These are phyloP conservation scores for Cephus pygmeus DNA, from an alignment of 2,888 invertebrate species.

Conservation along the genomic window DNA sequence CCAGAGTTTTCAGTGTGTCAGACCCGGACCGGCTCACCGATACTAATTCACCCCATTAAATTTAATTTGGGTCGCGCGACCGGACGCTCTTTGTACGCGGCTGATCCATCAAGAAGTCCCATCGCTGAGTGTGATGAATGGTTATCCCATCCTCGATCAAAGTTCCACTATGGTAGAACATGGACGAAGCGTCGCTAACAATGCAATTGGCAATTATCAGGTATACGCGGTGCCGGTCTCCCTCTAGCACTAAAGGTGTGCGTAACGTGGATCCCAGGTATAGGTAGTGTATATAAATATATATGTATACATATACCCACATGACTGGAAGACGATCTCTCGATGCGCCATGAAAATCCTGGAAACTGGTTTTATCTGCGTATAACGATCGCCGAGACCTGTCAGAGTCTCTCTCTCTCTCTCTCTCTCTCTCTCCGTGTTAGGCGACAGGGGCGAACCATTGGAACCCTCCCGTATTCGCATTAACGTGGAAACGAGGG, in stretches of 20 bases:
- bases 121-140: background rate
- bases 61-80: constrained; percentile 52
- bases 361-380: background rate
- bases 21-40: constrained; percentile 31
- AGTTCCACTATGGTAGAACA: background rate
- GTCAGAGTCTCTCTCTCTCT: background rate
- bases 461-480: background rate
- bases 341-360: background rate
- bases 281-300: background rate
- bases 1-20: constrained; percentile 21
- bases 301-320: background rate
- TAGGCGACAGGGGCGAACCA: background rate
- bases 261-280: background rate
- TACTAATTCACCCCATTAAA: constrained; percentile 62
- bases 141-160: background rate
- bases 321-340: background rate
- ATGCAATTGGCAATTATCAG: background rate
- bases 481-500: background rate
- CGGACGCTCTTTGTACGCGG: constrained; percentile 2
- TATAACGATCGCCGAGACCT: background rate
- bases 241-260: background rate
- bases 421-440: background rate
- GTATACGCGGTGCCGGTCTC: background rate
- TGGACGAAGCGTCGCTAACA: background rate
- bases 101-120: background rate